Conservation (phyloP, 1,140 invertebrate species). For the Ceratitis capitata region DNA sequence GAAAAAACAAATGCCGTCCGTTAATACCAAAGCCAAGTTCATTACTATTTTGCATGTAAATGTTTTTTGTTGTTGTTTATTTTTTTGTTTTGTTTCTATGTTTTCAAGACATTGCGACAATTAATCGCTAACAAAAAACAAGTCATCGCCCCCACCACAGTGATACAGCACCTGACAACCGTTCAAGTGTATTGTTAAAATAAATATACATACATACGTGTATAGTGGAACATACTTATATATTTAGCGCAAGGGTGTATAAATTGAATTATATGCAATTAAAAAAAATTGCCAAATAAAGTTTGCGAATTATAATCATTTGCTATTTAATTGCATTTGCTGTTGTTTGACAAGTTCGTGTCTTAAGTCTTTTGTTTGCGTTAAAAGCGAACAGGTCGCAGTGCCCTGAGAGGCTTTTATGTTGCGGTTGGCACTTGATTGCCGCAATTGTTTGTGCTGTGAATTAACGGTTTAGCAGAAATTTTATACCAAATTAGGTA, state of each 20-base stretch:
- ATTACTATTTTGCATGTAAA: slow-evolving; percentile 51
- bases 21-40: slow-evolving; percentile 61
- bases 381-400: neutral
- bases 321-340: slow-evolving; percentile 26
- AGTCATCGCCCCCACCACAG: neutral
- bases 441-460: neutral
- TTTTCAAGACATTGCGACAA: neutral
- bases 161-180: neutral
- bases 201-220: no score
- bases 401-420: neutral
- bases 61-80: neutral
- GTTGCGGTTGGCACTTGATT: neutral
- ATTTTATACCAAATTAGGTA: neutral
- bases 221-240: neutral
- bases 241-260: neutral
- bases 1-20: neutral
- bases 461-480: neutral
- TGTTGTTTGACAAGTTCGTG: slow-evolving; percentile 43
- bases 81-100: neutral
- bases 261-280: neutral
- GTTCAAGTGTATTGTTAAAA: neutral
- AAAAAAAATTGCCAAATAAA: neutral
- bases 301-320: slow-evolving; percentile 16
- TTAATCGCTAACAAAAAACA: neutral
- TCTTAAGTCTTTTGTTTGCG: slow-evolving; percentile 44